Evolutionary conservation across 2,113 vertebrate species (phyloP).

Genomic region (Chionis minor): DNA sequence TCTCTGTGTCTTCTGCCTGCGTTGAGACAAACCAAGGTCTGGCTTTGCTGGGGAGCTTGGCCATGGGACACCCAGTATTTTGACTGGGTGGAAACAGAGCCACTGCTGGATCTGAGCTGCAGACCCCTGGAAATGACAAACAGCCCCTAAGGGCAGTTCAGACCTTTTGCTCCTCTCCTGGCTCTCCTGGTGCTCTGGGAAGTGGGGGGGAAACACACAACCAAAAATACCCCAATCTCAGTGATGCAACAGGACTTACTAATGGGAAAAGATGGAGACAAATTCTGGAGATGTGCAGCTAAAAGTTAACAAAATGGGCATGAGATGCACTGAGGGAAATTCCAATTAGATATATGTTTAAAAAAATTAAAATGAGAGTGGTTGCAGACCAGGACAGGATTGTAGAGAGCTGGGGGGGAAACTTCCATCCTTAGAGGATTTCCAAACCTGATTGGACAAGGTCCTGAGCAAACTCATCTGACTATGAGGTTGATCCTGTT

Average conservation of each 20-base stretch:
- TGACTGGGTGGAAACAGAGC: not conserved
- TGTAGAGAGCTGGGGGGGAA: not conserved
- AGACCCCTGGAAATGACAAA: not conserved
- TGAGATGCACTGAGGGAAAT: not conserved
- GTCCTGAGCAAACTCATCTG: not conserved
- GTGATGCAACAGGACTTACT: not conserved
- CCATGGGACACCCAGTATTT: not conserved
- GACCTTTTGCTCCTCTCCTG: not conserved
- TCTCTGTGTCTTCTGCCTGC: not conserved
- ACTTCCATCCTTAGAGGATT: not conserved
- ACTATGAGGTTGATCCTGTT: not conserved
- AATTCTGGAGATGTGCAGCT: not conserved
- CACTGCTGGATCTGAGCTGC: not conserved
- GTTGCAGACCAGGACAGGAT: not conserved
- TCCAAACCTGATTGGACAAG: not conserved
- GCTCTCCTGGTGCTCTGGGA: not conserved
- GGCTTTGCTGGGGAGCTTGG: not conserved
- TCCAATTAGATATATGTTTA: not conserved
- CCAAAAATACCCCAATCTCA: not conserved
- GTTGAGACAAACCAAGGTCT: not conserved
- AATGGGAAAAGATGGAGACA: not conserved
- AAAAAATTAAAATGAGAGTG: not conserved
- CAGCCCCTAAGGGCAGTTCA: not conserved
- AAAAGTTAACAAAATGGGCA: not conserved
- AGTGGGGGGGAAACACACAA: not conserved